These are phyloP conservation scores for Bicyclus anynana DNA, from an alignment of 1,140 invertebrate genomes.

Conservation along the genomic window DNA sequence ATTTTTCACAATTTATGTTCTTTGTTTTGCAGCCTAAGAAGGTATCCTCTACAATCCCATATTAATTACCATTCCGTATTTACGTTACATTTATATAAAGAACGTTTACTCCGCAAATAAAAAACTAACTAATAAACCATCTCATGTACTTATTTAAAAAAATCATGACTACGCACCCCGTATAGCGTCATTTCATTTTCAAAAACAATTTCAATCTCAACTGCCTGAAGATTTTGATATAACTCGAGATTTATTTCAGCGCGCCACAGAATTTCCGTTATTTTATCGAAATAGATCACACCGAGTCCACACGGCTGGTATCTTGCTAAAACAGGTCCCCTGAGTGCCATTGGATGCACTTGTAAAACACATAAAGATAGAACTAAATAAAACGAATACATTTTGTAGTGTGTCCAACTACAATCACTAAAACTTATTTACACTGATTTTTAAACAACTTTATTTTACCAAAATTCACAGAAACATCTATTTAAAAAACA, in stretches of 20 bases:
- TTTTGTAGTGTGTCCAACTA: neutral
- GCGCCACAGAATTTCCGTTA: constrained; percentile 46
- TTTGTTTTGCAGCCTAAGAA: too few relatives aligned
- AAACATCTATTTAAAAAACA: neutral
- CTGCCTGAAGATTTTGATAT: constrained; percentile 35
- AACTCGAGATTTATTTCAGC: constrained; percentile 46
- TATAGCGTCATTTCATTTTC: constrained; percentile 43
- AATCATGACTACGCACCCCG: constrained; percentile 38
- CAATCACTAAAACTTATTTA: neutral
- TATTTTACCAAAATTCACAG: neutral
- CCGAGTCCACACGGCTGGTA: constrained; percentile 61
- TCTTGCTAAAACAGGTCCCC: constrained; percentile 46
- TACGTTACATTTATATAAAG: too few relatives aligned
- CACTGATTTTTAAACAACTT: neutral
- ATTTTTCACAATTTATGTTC: too few relatives aligned
- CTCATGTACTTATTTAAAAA: too few relatives aligned
- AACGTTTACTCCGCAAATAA: too few relatives aligned
- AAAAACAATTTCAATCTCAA: constrained; percentile 47
- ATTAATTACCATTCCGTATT: too few relatives aligned
- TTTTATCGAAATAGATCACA: constrained; percentile 54
- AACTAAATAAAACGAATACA: constrained; percentile 23
- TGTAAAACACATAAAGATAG: constrained; percentile 29
- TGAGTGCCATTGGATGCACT: constrained; percentile 46
- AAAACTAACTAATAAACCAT: too few relatives aligned
- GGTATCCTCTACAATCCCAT: too few relatives aligned